phyloP scores from a whole-genome alignment of 1,140 invertebrate species.

The Samia ricini region DNA sequence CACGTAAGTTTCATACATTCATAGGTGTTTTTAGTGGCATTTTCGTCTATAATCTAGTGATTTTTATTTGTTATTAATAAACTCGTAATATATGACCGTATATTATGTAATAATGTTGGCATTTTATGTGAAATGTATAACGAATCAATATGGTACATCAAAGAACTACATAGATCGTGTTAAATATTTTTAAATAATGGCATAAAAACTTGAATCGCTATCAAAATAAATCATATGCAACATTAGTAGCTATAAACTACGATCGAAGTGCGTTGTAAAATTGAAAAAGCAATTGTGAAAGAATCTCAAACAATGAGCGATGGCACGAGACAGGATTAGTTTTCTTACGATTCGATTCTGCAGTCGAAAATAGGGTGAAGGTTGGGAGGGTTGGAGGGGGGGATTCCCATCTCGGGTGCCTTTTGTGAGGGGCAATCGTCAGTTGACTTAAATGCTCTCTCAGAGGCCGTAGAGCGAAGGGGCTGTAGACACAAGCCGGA shows the following conservation, averaged over 20 bases:
- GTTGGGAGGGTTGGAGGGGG: constrained; percentile 26
- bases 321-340: constrained; percentile 51
- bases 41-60: too few species aligned
- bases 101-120: too few species aligned
- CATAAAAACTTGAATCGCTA: too few species aligned
- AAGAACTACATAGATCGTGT: too few species aligned
- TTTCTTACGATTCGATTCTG: constrained; percentile 53
- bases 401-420: constrained; percentile 27
- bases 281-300: constrained; percentile 61
- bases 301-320: constrained; percentile 56
- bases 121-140: too few species aligned
- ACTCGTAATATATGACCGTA: too few species aligned
- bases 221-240: too few species aligned
- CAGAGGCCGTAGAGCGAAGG: constrained; percentile 12
- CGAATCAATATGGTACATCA: too few species aligned
- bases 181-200: too few species aligned
- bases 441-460: constrained; percentile 50
- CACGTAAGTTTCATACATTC: neutral
- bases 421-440: constrained; percentile 56
- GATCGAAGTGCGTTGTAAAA: constrained; percentile 39
- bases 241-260: neutral
- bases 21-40: neutral
- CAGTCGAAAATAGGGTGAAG: constrained; percentile 32
- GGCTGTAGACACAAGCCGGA: constrained; percentile 19
- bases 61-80: too few species aligned